Evolutionary conservation across 2,113 vertebrate genomes (phyloP), one percentile per base, ranked within the genome.

Genomic region (Amphiprion ocellaris): DNA sequence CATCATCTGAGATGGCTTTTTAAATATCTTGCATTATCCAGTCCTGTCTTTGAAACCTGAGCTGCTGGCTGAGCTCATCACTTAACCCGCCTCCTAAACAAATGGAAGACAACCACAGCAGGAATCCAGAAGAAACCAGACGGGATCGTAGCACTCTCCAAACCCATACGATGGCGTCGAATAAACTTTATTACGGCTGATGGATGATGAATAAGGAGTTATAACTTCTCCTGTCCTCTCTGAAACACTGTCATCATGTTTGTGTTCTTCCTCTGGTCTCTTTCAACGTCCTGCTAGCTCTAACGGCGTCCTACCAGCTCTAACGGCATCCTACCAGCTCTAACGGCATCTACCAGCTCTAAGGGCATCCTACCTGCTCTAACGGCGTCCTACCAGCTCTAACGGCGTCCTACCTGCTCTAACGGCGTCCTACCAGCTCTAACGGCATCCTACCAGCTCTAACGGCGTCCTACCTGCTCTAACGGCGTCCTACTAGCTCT

Each of bases 1-100:
- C 68, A 92, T 93, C 93, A 88, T 93, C 74, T 83, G 58, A 65
- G 28, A 41, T 73, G 71, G 53, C 71, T 85, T 87, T 91, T 83
- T 83, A 87, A 92, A 90, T 64, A 41, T 83, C 85, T 74, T 84
- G 74, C 81, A 82, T 91, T 79, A 90, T 93, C 76, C 39, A 62
- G 54, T 71, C 69, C 65, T 21, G 75, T 80, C 88, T 94, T 93
- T 92, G 92, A 94, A 94, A 92, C 68, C 69, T 30, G 81, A 93
- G 76, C 65, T 63, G 63, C 82, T 73, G 77, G 81, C 70, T 78
- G 55, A 64, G 1, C 59, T 47, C 72, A 74, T 89, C 54, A 60
- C 60, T 73, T 47, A 21, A 73, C 78, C 50, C 41, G 12, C 77
- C 58, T 79, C 76, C 30, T 52, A 83, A 75, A 87, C 56, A 80